Evolutionary conservation across 35 echinoderm and acorn worm genomes (phyloP), one percentile per base, ranked within the genome.

Genomic region (Chiridota heheva): DNA sequence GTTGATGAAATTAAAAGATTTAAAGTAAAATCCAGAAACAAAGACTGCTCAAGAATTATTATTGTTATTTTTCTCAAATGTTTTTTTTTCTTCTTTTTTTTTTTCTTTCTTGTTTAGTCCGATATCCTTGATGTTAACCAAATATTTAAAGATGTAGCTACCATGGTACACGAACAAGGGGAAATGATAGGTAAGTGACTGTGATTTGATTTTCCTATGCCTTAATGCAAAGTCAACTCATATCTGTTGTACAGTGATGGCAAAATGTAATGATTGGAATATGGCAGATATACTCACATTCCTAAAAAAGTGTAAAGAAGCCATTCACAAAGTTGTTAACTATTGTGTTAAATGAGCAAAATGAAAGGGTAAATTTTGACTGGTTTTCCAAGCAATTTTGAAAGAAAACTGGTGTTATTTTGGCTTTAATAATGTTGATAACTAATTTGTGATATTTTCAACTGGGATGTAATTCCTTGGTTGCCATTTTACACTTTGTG

Each of bases 81-180:
- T n/a, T n/a, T n/a, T n/a, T n/a, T n/a, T n/a, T n/a, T n/a, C n/a
- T n/a, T n/a, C n/a, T n/a, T n/a, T n/a, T n/a, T n/a, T n/a, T n/a
- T n/a, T n/a, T n/a, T n/a, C n/a, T n/a, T n/a, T n/a, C n/a, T 32
- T 44, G 60, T 60, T 6, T 80, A 97, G 93, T 84, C 88, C 1
- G 93, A 97, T 78, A 97, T 97, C 49, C 58, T 91, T 37, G 93
- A 97, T 84, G 93, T 97, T 28, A 97, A 97, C 60, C 75, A 80
- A n/a, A 97, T 97, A 20, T 97, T 97, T 62, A 97, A 97, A 22
- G 93, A 97, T 71, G 77, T 97, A 34, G 93, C 93, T 31, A 71
- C 79, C 4, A 97, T 97, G 84, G 93, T 97, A 37, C 93, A 97
- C 69, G 93, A 97, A 39, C 93, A 97, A 56, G 93, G 93, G 26